Percentiles rank a stretch among this genome's conserved stretches.
Conservation (phyloP, 2,888 invertebrate genomes). For the Drosophila buzzatii region DNA sequence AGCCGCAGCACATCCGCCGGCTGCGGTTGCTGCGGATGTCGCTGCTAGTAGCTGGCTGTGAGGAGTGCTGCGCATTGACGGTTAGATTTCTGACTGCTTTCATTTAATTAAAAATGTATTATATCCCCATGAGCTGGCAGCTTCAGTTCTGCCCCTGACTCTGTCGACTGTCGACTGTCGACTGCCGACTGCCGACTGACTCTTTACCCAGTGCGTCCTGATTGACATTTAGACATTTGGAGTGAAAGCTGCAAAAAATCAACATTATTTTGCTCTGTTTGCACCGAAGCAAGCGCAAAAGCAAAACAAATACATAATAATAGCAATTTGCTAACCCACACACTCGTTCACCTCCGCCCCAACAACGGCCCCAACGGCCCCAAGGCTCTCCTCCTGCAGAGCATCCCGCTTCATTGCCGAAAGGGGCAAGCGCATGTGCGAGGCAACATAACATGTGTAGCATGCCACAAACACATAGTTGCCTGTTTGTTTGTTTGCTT, state of each 20-base stretch:
- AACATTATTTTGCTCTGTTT: slow-evolving; percentile 58
- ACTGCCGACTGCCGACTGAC: not conserved
- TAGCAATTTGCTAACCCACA: slow-evolving; percentile 53
- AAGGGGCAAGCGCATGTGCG: slow-evolving; percentile 26
- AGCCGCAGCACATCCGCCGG: slow-evolving; percentile 60
- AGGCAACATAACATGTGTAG: not conserved
- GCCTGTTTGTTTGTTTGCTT: not conserved
- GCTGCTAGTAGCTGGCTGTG: slow-evolving; percentile 16
- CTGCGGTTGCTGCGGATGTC: slow-evolving; percentile 47
- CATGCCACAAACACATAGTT: not conserved
- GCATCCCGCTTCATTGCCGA: not conserved
- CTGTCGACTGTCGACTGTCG: not conserved
- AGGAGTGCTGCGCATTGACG: slow-evolving; percentile 8
- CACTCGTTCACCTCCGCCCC: not conserved
- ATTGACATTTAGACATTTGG: slow-evolving; percentile 64
- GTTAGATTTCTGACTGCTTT: slow-evolving; percentile 59
- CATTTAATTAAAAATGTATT: slow-evolving; percentile 75
- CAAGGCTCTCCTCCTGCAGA: too few species aligned
- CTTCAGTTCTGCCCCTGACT: not conserved
- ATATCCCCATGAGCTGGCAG: slow-evolving; percentile 44
- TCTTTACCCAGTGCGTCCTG: slow-evolving; percentile 25
- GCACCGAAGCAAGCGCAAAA: slow-evolving; percentile 38
- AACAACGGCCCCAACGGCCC: too few species aligned
- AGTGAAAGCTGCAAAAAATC: slow-evolving; percentile 62
- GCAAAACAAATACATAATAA: slow-evolving; percentile 64